Base-by-base conservation (phyloP, 2,797 vertebrate species). In the Hapalemur alaotrensis region DNA sequence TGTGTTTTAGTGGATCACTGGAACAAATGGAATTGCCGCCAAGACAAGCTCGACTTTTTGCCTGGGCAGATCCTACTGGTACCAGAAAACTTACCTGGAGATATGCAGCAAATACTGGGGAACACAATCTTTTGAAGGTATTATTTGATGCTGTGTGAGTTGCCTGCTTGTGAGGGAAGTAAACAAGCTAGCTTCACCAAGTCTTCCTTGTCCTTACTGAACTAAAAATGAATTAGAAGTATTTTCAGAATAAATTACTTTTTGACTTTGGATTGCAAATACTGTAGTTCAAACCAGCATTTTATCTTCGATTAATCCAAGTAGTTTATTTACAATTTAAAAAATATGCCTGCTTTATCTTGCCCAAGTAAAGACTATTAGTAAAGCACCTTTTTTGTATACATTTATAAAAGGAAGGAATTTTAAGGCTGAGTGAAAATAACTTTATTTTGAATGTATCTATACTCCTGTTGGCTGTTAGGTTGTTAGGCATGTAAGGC, bases 61-160 rank as follows among this genome's bases (percentile, higher is more conserved):
- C 98, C 1, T 99, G 99, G 99, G 99, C 99, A 8, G 99, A 99
- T 97, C 99, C 99, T 4, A 98, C 99, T 0, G 99, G 99, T 6
- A 97, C 98, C 12, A 99, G 99, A 80, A 99, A 97, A 59, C 96
- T 99, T 48, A 98, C 91, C 15, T 99, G 99, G 99, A 98, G 92
- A 78, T 99, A 99, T 75, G 97, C 97, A 15, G 98, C 99, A 0
- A 98, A 98, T 57, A 97, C 92, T 7, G 99, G 99, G 93, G 99
- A 99, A 93, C 99, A 99, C 22, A 98, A 99, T 96, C 98, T 99
- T 28, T 98, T 99, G 69, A 99, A 99, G 99, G 99, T 99, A 98
- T 54, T 7, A 0, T 50, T 46, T 67, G 4, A 3, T 89, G 17
- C 18, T 13, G 0, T 35, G 0, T 43, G 43, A 61, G 22, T 18